These are phyloP conservation scores for Ceratina calcarata DNA, from an alignment of 1,140 invertebrate genomes.

Conservation along the genomic window DNA sequence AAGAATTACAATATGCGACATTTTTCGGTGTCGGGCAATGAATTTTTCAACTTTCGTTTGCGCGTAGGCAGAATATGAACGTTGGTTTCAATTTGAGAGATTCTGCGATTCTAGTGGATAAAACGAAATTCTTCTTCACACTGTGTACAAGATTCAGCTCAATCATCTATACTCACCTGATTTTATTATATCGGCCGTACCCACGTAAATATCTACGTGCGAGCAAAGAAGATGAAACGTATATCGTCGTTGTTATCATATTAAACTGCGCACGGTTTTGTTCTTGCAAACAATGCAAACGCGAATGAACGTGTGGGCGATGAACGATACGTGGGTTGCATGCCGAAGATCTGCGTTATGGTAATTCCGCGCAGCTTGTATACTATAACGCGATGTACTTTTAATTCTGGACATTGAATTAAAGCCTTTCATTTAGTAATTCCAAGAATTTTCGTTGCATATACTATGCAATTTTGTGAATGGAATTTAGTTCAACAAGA, in stretches of 20 bases:
- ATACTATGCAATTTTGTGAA: no score
- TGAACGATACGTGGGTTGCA: constrained; percentile 24
- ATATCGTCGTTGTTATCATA: constrained; percentile 14
- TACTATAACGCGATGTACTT: constrained; percentile 1
- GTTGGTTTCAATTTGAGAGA: not conserved
- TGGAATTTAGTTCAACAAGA: no score
- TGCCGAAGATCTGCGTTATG: not conserved
- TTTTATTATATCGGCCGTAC: not conserved
- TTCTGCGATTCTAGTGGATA: not conserved
- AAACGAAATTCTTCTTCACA: not conserved
- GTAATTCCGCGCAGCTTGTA: constrained; percentile 23
- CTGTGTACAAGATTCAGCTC: not conserved
- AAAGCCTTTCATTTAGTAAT: not conserved
- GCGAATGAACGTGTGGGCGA: constrained; percentile 7
- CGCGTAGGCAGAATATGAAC: not conserved
- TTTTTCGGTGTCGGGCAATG: no score
- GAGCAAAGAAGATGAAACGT: not conserved
- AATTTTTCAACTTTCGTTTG: not conserved
- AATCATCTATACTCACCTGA: not conserved
- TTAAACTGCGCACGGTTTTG: constrained; percentile 39
- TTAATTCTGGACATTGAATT: not conserved
- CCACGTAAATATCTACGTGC: not conserved
- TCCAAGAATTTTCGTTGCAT: not conserved
- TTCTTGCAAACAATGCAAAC: constrained; percentile 35
- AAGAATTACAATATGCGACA: no score